Evolutionary conservation across 2,797 vertebrate species (phyloP).

Genomic region (Peromyscus aztecus): DNA sequence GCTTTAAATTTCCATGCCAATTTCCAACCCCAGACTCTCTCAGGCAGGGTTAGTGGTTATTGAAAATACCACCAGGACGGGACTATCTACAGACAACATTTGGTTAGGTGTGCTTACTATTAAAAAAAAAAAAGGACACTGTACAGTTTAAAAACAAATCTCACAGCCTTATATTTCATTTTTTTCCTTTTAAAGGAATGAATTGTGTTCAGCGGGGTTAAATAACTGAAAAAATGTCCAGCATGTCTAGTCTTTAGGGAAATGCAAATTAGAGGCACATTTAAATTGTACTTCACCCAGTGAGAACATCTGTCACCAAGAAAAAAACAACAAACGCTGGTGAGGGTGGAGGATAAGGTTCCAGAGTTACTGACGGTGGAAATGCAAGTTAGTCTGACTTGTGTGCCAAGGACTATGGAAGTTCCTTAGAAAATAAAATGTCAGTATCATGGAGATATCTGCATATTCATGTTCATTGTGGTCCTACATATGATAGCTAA

Average conservation of each 20-base stretch:
- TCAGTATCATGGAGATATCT: not conserved
- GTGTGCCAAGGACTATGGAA: not conserved
- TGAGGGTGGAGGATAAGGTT: not conserved
- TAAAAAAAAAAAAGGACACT: not conserved
- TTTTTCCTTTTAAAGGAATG: not conserved
- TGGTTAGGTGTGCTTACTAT: not conserved
- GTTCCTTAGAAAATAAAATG: not conserved
- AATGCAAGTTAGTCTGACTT: not conserved
- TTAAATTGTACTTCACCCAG: not conserved
- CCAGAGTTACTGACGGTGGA: not conserved
- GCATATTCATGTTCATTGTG: not conserved
- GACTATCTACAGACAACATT: not conserved
- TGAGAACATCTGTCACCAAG: not conserved
- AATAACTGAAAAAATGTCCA: not conserved
- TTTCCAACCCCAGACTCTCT: constrained; percentile 94
- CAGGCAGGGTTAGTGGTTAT: constrained; percentile 94
- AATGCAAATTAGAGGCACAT: not conserved
- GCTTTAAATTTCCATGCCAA: constrained; percentile 89
- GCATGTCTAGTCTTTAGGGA: not conserved
- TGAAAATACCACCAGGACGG: constrained; percentile 80
- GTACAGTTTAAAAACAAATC: not conserved
- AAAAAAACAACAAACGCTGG: not conserved
- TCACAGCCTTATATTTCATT: not conserved
- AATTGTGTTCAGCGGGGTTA: not conserved
- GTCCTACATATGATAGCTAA: not conserved